These are phyloP conservation scores for Sebastes iracundus DNA, from an alignment of 2,797 vertebrate genomes.

Conservation along the genomic window DNA sequence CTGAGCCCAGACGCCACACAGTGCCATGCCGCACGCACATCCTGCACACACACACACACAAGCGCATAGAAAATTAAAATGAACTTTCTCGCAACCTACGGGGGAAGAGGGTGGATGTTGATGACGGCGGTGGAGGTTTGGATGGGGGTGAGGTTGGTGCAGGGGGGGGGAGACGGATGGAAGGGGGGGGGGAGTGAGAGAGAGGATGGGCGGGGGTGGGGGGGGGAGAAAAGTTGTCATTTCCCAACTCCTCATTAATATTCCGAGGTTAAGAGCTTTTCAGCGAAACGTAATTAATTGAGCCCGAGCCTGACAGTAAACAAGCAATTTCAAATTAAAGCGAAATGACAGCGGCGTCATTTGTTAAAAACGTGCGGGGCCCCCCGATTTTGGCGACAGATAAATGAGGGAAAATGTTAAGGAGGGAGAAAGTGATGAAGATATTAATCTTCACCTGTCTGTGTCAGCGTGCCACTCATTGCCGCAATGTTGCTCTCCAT, in stretches of 20 bases:
- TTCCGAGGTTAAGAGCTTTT: conserved; percentile 99
- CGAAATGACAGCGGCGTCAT: conserved; percentile 99
- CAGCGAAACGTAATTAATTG: conserved; percentile 99
- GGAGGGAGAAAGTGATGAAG: conserved; percentile 95
- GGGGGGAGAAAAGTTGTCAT: conserved; percentile 91
- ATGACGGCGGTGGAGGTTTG: conserved; percentile 66
- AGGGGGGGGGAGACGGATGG: conserved; percentile 51
- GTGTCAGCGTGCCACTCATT: conserved; percentile 99
- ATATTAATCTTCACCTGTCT: conserved; percentile 99
- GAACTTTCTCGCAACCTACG: conserved; percentile 95
- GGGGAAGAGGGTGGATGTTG: conserved; percentile 74
- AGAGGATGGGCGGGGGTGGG: conserved; percentile 44
- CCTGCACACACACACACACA: background rate
- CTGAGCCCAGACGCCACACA: conserved; percentile 74
- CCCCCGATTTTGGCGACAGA: conserved; percentile 98
- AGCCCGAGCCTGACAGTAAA: conserved; percentile 99
- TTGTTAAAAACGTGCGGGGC: conserved; percentile 94
- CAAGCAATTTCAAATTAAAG: conserved; percentile 99
- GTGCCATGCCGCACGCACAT: conserved; percentile 37
- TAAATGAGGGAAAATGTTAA: conserved; percentile 97
- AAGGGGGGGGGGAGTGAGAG: conserved; percentile 31
- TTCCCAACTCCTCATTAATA: conserved; percentile 99
- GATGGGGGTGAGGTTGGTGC: conserved; percentile 64
- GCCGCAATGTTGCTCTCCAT: conserved; percentile 94
- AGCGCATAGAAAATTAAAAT: conserved; percentile 92